Evolutionary conservation across 2,797 vertebrate genomes (phyloP).

Genomic region (Discoglossus pictus): DNA sequence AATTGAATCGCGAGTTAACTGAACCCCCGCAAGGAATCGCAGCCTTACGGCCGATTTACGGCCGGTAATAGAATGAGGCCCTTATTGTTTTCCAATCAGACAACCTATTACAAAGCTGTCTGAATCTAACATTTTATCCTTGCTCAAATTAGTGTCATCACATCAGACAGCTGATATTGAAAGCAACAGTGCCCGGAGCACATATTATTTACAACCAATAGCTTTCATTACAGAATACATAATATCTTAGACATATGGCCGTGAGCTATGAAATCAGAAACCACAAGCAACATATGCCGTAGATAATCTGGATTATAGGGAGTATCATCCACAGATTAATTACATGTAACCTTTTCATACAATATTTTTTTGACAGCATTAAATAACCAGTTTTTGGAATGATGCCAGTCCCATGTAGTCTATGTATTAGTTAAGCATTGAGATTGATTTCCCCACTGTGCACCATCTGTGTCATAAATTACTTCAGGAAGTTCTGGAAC

Average conservation of each 20-base stretch:
- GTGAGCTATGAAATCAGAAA: constrained; percentile 10
- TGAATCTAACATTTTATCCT: background rate
- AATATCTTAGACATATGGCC: constrained; percentile 43
- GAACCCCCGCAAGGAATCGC: too few relatives aligned
- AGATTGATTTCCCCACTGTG: constrained; percentile 13
- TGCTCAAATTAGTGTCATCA: constrained; percentile 21
- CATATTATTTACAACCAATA: constrained; percentile 34
- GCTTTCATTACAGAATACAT: constrained; percentile 42
- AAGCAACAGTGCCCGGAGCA: constrained; percentile 5
- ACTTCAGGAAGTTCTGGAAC: too few relatives aligned
- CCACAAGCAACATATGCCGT: constrained; percentile 32
- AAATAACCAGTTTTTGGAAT: constrained; percentile 9
- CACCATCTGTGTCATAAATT: constrained; percentile 10
- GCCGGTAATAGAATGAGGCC: too few relatives aligned
- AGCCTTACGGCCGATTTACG: too few relatives aligned
- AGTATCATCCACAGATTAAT: constrained; percentile 24
- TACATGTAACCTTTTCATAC: constrained; percentile 11
- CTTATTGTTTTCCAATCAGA: background rate
- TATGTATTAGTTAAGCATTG: constrained; percentile 26
- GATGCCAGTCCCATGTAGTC: constrained; percentile 12
- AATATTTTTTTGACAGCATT: background rate
- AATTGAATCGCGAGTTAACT: too few relatives aligned
- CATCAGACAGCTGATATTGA: constrained; percentile 18
- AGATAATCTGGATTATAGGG: constrained; percentile 39
- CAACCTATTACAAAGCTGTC: background rate